phyloP scores from a whole-genome alignment of 2,888 invertebrate genomes.

The Oxystoma pomonae region DNA sequence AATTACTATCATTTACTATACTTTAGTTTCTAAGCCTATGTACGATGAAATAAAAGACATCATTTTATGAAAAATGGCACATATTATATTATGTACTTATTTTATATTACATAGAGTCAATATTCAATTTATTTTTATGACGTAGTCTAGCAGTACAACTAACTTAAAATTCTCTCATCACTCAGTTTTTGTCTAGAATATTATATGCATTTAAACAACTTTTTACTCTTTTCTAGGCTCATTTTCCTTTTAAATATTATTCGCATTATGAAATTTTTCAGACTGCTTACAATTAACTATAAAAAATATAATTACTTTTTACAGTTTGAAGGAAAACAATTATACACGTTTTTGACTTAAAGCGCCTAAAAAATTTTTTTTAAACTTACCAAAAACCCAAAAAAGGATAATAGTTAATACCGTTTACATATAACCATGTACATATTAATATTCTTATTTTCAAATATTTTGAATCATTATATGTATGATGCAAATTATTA shows the following conservation, averaged over 20 bases:
- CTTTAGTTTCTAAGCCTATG: too few relatives aligned
- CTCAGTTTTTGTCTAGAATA: conserved; percentile 41
- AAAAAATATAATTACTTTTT: neutral
- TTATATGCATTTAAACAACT: conserved; percentile 47
- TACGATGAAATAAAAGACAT: conserved; percentile 31
- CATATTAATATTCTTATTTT: too few relatives aligned
- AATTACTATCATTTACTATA: too few relatives aligned
- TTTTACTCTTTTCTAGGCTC: neutral
- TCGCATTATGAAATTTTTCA: conserved; percentile 46
- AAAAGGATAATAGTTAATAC: too few relatives aligned
- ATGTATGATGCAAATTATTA: too few relatives aligned
- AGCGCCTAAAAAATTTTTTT: too few relatives aligned
- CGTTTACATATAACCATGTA: too few relatives aligned
- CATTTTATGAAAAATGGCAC: conserved; percentile 48
- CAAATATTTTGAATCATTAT: too few relatives aligned
- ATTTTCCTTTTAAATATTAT: conserved; percentile 46
- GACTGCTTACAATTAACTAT: conserved; percentile 37
- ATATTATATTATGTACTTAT: conserved; percentile 53
- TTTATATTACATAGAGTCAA: conserved; percentile 52
- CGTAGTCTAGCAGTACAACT: conserved; percentile 48
- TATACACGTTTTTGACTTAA: conserved; percentile 29
- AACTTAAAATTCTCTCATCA: conserved; percentile 47
- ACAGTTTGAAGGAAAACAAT: conserved; percentile 39
- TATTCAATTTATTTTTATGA: conserved; percentile 46
- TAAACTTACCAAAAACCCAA: too few relatives aligned